Base-by-base conservation (phyloP, 2,888 invertebrate genomes). In the Elegia similella region DNA sequence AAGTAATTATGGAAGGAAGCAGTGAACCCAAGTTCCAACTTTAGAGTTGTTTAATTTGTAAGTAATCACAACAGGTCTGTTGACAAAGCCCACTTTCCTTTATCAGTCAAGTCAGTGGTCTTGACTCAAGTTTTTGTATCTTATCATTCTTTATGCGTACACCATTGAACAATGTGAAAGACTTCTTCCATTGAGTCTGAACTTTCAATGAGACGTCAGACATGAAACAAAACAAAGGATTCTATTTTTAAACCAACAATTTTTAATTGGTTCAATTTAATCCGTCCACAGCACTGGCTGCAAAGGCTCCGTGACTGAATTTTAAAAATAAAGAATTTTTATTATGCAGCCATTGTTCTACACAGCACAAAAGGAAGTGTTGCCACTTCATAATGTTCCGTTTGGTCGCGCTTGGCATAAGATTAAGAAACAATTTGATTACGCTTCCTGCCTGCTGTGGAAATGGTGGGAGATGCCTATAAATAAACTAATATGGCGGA, bases 401-500 rank as follows among this genome's bases (percentile, higher is more conserved):
- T 74, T 72, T 65, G 72, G 73, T 76, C 79, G 79, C 82, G 77
- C 78, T 71, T 74, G 71, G 80, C 75, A 83, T 81, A 82, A 80
- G 76, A 82, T 84, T 84, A 78, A 84, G 79, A 82, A 80, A 82
- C 68, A 76, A 76, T 78, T 78, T 71, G 72, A 75, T 67, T 70
- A 63, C 61, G 80, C 82, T 87, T 88, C 87, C 88, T 84, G 75
- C 62, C 38, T 23, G 23, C 23, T 75, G 67, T 70, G 67, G 61
- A 64, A 69, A 38, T 34, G 76, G 68, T 69, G 66, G 62, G 64
- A 69, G 46, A 34, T 47, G 60, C 57, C 65, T 81, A 82, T 79
- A 83, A 84, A 86, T 86, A 86, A 79, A 80, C 80, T 71, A 76
- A 83, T 80, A 82, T 78, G 76, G 77, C 73, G 50, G 67, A 63